Percentiles rank a stretch among this genome's conserved stretches.
These are phyloP conservation scores for Mergus octosetaceus DNA, from an alignment of 2,797 vertebrate species.

Conservation along the genomic window DNA sequence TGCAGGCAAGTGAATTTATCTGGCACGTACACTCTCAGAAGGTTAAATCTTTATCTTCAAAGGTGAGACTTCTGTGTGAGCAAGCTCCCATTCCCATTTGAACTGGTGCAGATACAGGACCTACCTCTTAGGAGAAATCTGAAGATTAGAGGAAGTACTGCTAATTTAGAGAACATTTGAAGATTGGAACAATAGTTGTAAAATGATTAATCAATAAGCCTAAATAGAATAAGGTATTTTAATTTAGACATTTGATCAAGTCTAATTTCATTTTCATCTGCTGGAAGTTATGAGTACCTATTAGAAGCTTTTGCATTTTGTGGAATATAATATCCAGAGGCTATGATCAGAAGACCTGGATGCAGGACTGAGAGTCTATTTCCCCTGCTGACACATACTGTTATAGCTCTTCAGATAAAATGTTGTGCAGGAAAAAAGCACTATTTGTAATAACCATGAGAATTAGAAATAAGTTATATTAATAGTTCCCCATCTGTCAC, in stretches of 20 bases:
- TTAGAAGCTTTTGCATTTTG: background rate
- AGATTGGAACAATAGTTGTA: background rate
- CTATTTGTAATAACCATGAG: background rate
- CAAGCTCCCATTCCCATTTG: background rate
- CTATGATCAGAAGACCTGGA: background rate
- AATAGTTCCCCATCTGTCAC: background rate
- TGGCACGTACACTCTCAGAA: background rate
- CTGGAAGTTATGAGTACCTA: background rate
- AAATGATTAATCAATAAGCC: background rate
- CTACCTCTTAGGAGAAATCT: background rate
- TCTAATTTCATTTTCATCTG: background rate
- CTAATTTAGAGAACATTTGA: background rate
- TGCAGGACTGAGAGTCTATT: background rate
- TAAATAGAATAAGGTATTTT: conserved; percentile 3
- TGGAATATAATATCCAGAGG: background rate
- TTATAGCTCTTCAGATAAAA: background rate
- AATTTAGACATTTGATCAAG: background rate
- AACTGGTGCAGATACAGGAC: background rate
- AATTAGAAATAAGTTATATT: background rate
- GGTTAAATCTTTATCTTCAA: background rate
- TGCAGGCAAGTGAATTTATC: background rate
- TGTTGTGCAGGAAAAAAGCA: background rate
- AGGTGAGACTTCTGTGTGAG: background rate
- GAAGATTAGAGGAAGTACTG: background rate
- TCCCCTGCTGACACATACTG: background rate